phyloP scores from a whole-genome alignment of 1,140 invertebrate species.

The Listronotus oregonensis region DNA sequence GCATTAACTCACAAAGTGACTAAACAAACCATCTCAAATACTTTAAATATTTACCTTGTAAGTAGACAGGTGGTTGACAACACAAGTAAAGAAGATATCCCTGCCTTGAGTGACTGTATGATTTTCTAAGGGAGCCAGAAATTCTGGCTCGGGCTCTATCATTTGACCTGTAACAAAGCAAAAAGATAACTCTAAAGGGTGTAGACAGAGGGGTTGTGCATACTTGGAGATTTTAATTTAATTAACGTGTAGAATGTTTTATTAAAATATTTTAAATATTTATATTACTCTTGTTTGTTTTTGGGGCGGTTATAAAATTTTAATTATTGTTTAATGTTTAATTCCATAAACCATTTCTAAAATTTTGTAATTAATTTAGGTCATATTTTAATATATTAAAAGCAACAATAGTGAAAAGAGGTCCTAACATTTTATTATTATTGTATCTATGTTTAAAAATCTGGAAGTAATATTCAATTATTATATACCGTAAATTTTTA shows the following conservation, averaged over 20 bases:
- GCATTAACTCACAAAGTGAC: background rate
- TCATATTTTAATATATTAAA: no score
- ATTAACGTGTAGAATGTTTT: conserved; percentile 17
- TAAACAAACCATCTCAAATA: conserved; percentile 10
- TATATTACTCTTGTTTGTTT: conserved; percentile 8
- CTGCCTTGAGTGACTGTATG: conserved; percentile 84
- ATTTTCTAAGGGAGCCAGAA: conserved; percentile 84
- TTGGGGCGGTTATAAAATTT: no score
- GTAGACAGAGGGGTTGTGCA: conserved; percentile 27
- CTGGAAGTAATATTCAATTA: no score
- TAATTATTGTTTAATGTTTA: no score
- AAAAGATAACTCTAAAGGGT: conserved; percentile 48
- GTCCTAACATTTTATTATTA: no score
- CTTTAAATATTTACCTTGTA: conserved; percentile 72
- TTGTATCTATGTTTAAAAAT: no score
- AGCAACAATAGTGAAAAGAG: no score
- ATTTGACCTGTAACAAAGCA: conserved; percentile 56
- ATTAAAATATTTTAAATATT: conserved; percentile 18
- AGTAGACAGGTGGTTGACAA: conserved; percentile 82
- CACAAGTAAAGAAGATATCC: conserved; percentile 85
- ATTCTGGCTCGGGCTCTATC: conserved; percentile 69
- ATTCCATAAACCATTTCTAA: no score
- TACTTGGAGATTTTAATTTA: conserved; percentile 35
- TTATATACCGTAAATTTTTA: no score
- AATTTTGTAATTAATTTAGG: no score